Evolutionary conservation across 2,888 invertebrate species (phyloP).

Genomic region (Ichneumoninae sp.): DNA sequence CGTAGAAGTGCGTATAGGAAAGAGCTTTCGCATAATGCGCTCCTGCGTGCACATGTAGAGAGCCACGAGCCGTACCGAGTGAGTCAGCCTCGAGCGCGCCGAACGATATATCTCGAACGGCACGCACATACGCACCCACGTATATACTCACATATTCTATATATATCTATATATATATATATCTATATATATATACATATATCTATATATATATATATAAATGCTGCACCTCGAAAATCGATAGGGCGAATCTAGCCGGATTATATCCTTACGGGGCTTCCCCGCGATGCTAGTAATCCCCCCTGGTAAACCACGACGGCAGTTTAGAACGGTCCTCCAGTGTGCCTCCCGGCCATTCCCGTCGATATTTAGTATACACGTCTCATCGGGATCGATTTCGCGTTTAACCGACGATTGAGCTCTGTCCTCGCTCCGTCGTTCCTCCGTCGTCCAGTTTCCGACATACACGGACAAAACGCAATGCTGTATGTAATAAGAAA

Average conservation of each 20-base stretch:
- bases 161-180: slow-evolving; percentile 3
- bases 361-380: slow-evolving; percentile 60
- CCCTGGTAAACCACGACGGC: slow-evolving; percentile 69
- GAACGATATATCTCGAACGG: slow-evolving; percentile 70
- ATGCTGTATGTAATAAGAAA: slow-evolving; percentile 9
- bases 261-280: slow-evolving; percentile 83
- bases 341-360: slow-evolving; percentile 35
- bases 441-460: slow-evolving; percentile 13
- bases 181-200: no score
- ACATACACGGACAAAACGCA: slow-evolving; percentile 19
- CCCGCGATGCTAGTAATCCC: slow-evolving; percentile 81
- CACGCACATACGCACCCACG: slow-evolving; percentile 67
- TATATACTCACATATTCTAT: slow-evolving; percentile 2
- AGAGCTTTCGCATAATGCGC: slow-evolving; percentile 63
- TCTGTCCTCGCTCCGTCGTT: slow-evolving; percentile 46
- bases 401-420: slow-evolving; percentile 63
- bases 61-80: slow-evolving; percentile 58
- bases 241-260: slow-evolving; percentile 83
- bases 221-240: slow-evolving; percentile 83
- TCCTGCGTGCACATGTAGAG: slow-evolving; percentile 44
- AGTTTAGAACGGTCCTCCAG: slow-evolving; percentile 59
- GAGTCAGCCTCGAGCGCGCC: slow-evolving; percentile 74
- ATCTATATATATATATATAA: slow-evolving; percentile 48
- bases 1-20: slow-evolving; percentile 67
- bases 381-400: slow-evolving; percentile 61